phyloP scores from a whole-genome alignment of 2,888 invertebrate genomes.

The Lypha dubia region DNA sequence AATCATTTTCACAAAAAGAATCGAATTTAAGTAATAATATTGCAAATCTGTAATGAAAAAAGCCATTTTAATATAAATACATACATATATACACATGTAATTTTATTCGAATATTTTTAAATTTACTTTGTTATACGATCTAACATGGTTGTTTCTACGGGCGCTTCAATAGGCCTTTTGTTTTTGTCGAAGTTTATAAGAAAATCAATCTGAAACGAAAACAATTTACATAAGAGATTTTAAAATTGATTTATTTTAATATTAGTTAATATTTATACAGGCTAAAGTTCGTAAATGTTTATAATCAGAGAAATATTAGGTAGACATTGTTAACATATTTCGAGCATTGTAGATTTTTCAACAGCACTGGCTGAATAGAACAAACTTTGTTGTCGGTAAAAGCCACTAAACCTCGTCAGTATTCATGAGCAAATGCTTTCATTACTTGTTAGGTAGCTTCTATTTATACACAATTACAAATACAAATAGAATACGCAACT shows the following conservation, averaged over 20 bases:
- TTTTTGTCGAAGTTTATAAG: slow-evolving; percentile 82
- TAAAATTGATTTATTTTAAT: background rate
- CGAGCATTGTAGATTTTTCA: too few species aligned
- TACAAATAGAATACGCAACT: too few species aligned
- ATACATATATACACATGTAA: background rate
- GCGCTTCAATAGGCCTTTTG: slow-evolving; percentile 76
- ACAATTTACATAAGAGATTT: background rate
- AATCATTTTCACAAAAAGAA: slow-evolving; percentile 84
- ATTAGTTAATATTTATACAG: too few species aligned
- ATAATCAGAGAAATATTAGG: too few species aligned
- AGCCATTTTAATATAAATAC: background rate
- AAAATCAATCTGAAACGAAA: slow-evolving; percentile 80
- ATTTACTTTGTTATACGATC: slow-evolving; percentile 82
- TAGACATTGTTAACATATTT: too few species aligned
- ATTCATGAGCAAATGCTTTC: too few species aligned
- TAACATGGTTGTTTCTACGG: slow-evolving; percentile 79
- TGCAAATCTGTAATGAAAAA: slow-evolving; percentile 75
- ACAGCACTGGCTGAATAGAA: too few species aligned
- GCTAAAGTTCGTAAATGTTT: too few species aligned
- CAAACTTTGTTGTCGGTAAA: too few species aligned
- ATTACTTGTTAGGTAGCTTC: too few species aligned
- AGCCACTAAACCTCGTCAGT: too few species aligned
- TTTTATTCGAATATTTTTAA: background rate
- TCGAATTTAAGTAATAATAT: slow-evolving; percentile 83
- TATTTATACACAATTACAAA: too few species aligned